Percentiles rank a stretch among this genome's conserved stretches.
phyloP scores from a whole-genome alignment of 2,888 invertebrate species.

The Pardosa pseudoannulata region DNA sequence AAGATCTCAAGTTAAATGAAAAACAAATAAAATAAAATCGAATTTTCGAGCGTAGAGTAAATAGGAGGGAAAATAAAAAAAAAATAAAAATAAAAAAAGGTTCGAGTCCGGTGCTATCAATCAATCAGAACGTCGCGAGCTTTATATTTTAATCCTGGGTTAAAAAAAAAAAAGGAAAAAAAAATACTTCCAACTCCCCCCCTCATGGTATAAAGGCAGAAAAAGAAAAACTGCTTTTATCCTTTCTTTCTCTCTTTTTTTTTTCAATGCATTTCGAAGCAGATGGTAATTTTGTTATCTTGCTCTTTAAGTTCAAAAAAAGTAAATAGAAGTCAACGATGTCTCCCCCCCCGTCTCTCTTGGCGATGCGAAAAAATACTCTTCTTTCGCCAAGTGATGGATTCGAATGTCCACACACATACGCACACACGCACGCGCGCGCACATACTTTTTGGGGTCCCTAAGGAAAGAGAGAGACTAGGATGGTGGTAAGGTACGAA shows the following conservation, averaged over 20 bases:
- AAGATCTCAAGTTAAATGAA: conserved; percentile 30
- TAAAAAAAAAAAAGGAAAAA: conserved; percentile 4
- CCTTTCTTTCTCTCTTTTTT: conserved; percentile 23
- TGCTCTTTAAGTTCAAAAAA: conserved; percentile 25
- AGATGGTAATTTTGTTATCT: conserved; percentile 69
- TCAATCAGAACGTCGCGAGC: conserved; percentile 48
- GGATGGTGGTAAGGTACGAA: too few species aligned
- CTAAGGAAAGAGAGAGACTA: not conserved
- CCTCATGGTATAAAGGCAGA: too few species aligned
- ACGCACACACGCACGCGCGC: conserved; percentile 11
- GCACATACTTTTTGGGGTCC: not conserved
- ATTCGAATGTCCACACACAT: conserved; percentile 52
- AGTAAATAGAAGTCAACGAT: conserved; percentile 26
- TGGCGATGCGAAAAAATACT: conserved; percentile 8
- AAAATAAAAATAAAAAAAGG: conserved; percentile 12
- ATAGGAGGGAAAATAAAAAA: not conserved
- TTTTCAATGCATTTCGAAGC: conserved; percentile 56
- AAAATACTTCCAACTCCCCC: conserved; percentile 6
- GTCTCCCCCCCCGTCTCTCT: not conserved
- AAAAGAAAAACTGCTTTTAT: conserved; percentile 1
- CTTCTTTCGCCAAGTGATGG: conserved; percentile 46
- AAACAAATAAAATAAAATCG: conserved; percentile 29
- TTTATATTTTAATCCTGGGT: conserved; percentile 60
- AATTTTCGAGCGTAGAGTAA: not conserved
- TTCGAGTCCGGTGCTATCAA: conserved; percentile 38